Evolutionary conservation across 2,888 invertebrate genomes (phyloP), one percentile per base, ranked within the genome.

Genomic region (Troglohyphantes excavatus): DNA sequence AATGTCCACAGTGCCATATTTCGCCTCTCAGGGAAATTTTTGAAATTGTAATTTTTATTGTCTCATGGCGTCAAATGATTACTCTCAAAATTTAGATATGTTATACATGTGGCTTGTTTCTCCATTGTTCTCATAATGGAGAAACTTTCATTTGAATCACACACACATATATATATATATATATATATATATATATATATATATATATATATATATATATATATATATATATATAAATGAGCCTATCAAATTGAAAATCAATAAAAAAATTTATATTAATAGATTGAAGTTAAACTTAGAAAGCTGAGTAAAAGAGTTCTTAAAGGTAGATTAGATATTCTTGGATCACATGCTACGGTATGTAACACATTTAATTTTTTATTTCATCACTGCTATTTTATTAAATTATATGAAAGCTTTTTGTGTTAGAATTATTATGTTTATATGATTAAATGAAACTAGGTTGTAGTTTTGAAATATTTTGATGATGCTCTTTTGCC

Each of bases 271-370:
- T 23, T 26, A 23, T 65, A 2, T 17, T 23, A 65, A 23, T 11
- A 78, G 78, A 5, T 65, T 43, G n/a, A 65, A 17, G 19, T 29
- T n/a, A 29, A 53, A 59, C 33, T 75, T 33, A 2, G 29, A 33
- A 75, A 33, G 17, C 59, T 61, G 6, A 29, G 23, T 29, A 59
- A 19, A 33, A 75, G 29, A 19, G 59, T 29, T 17, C 17, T 75
- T 7, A 75, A 29, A 11, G 75, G 75, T 11, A 75, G 53, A n/a
- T 29, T 61, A 13, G 75, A 61, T 61, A 75, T 59, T 13, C 33
- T 61, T 29, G 21, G 27, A 27, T 75, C 75, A 59, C 59, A 39
- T 11, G 23, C 78, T 17, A 65, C 65, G 2, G 65, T 65, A 46
- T 26, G 65, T 23, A 9, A 65, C 13, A 46, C 46, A 23, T 63